A percentile compares a stretch with the other conserved stretches of the same genome.
Evolutionary conservation across 2,797 vertebrate species (phyloP).

Genomic region (Agapornis canus): DNA sequence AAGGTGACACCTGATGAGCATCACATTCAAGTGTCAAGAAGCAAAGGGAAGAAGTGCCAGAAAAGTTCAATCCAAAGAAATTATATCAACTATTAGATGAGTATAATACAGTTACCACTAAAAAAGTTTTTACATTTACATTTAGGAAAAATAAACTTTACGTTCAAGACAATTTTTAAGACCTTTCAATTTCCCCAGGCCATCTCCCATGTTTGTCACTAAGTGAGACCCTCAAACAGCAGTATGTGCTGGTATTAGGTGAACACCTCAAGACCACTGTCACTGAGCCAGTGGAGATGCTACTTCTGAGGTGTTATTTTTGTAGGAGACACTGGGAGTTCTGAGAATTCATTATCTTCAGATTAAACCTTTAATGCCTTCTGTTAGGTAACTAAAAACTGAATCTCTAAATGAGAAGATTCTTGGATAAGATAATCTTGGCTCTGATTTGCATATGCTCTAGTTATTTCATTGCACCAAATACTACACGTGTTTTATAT

Average conservation of each 20-base stretch:
- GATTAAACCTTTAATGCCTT: background rate
- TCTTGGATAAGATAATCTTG: background rate
- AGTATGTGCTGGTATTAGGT: background rate
- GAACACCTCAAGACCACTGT: background rate
- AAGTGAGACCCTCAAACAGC: background rate
- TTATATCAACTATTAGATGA: constrained; percentile 27
- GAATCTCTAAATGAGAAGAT: constrained; percentile 15
- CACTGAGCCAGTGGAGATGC: background rate
- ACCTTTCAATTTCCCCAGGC: background rate
- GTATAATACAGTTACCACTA: background rate
- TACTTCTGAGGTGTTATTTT: background rate
- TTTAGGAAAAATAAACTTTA: constrained; percentile 40
- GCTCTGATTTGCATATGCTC: constrained; percentile 23
- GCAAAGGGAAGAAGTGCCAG: constrained; percentile 55
- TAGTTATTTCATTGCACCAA: constrained; percentile 36
- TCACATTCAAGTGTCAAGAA: constrained; percentile 56
- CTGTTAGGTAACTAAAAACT: background rate
- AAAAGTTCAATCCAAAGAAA: constrained; percentile 12
- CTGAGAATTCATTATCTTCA: background rate
- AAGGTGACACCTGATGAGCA: constrained; percentile 35
- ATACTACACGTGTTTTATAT: constrained; percentile 6
- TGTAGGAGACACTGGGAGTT: background rate
- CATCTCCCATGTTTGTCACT: background rate
- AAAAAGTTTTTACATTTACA: background rate
- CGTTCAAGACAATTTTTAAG: background rate